Evolutionary conservation across 2,113 vertebrate species (phyloP).

Genomic region (Catharus minimus): DNA sequence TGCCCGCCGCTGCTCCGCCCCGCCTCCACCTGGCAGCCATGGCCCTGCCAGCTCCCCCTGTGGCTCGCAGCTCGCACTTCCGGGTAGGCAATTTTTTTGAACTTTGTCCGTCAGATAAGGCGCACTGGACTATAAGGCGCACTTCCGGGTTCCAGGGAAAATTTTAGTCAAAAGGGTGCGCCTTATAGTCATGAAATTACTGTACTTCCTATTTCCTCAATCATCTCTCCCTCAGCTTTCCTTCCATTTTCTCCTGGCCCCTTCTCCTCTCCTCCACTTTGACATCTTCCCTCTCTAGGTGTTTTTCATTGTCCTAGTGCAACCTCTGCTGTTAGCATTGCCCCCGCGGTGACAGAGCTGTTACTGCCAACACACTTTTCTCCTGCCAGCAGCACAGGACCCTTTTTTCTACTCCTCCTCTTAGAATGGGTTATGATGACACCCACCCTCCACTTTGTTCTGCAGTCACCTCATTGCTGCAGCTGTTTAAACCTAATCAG

Average conservation of each 20-base stretch:
- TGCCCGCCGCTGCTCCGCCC: too few species aligned
- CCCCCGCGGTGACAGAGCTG: fast-evolving
- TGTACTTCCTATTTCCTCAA: background rate
- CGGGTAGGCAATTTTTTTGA: too few species aligned
- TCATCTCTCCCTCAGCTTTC: background rate
- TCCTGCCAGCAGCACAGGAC: fast-evolving
- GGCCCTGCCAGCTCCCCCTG: too few species aligned
- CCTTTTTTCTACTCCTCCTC: background rate
- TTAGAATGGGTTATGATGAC: fast-evolving
- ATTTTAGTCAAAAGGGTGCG: too few species aligned
- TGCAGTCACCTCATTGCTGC: background rate
- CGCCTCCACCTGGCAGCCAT: too few species aligned
- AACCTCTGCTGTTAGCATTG: background rate
- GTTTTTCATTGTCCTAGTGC: background rate
- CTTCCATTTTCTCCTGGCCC: background rate
- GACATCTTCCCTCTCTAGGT: background rate
- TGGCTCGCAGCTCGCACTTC: too few species aligned
- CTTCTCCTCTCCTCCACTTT: background rate
- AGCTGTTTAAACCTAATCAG: background rate
- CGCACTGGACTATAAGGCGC: too few species aligned
- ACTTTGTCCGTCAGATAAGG: too few species aligned
- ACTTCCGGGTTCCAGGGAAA: too few species aligned
- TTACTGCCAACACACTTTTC: fast-evolving
- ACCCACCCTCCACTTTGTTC: background rate
- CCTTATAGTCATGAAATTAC: too few species aligned